Percentiles rank a stretch among this genome's conserved stretches.
phyloP scores from a whole-genome alignment of 2,797 vertebrate species.

The Pelobates cultripes region DNA sequence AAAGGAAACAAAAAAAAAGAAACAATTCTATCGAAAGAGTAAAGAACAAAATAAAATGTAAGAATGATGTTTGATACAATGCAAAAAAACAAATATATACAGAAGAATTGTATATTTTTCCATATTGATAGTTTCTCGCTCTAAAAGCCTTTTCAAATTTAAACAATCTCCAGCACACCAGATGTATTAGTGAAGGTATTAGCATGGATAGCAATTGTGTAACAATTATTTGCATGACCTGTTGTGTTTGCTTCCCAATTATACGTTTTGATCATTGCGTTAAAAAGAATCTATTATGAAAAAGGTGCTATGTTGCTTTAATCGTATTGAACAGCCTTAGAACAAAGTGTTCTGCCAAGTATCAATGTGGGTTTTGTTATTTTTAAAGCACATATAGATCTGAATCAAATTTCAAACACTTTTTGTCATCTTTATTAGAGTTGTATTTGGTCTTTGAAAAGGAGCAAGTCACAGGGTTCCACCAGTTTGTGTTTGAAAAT shows the following conservation, averaged over 20 bases:
- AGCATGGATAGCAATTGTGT: background rate
- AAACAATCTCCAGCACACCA: background rate
- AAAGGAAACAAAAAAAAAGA: background rate
- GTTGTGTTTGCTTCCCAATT: background rate
- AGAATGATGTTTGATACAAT: background rate
- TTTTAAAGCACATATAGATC: too few relatives aligned
- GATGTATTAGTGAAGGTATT: background rate
- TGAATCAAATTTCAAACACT: too few relatives aligned
- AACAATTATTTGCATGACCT: background rate
- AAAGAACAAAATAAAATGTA: background rate
- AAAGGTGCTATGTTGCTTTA: background rate
- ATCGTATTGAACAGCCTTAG: background rate
- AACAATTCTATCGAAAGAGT: slow-evolving; percentile 6
- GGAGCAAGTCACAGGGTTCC: too few relatives aligned
- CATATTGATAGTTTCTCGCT: background rate
- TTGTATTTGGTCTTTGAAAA: too few relatives aligned
- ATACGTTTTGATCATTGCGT: background rate
- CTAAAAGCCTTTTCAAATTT: background rate
- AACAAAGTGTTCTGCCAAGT: background rate
- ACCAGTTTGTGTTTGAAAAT: too few relatives aligned
- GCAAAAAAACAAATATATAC: background rate
- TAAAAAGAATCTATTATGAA: too few relatives aligned
- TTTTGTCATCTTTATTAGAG: too few relatives aligned
- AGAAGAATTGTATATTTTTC: background rate
- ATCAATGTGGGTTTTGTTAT: too few relatives aligned